These are phyloP conservation scores for Ceratotherium simum DNA, from an alignment of 2,113 vertebrate genomes.

Conservation along the genomic window DNA sequence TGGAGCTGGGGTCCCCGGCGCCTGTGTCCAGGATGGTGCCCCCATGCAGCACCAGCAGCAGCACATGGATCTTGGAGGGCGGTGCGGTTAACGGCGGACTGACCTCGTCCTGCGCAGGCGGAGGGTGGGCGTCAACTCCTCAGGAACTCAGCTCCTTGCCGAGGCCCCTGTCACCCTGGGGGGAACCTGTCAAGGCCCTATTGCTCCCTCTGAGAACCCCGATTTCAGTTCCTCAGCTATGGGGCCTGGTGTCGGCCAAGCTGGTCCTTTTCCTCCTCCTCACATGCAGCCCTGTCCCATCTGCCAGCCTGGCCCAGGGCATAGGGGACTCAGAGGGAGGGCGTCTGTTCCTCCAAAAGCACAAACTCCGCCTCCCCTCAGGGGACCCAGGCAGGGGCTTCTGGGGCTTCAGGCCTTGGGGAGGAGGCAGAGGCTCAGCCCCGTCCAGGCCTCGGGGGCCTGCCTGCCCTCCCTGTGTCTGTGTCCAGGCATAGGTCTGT, in stretches of 20 bases:
- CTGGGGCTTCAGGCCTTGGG: neutral
- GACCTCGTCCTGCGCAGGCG: conserved; percentile 88
- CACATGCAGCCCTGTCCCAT: neutral
- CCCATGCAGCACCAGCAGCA: conserved; percentile 96
- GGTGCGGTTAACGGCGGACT: conserved; percentile 89
- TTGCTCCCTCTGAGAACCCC: neutral
- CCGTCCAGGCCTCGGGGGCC: neutral
- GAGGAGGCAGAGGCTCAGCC: neutral
- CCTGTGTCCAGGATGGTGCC: conserved; percentile 98
- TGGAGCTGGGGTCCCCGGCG: conserved; percentile 95
- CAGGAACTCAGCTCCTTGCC: neutral
- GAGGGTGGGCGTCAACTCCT: neutral
- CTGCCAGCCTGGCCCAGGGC: neutral
- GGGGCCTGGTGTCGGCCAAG: neutral
- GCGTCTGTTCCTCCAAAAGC: neutral
- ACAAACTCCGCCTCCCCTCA: neutral
- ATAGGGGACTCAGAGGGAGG: neutral
- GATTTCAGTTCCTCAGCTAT: neutral
- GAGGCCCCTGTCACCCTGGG: rapidly evolving
- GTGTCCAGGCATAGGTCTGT: neutral
- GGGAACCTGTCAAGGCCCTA: neutral
- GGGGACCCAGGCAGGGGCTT: neutral
- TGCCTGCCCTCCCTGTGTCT: neutral
- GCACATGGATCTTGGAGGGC: conserved; percentile 94
- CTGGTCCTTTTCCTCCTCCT: neutral